A percentile compares a stretch with the other conserved stretches of the same genome.
These are phyloP conservation scores for Etheostoma spectabile DNA, from an alignment of 2,113 vertebrate species.

Conservation along the genomic window DNA sequence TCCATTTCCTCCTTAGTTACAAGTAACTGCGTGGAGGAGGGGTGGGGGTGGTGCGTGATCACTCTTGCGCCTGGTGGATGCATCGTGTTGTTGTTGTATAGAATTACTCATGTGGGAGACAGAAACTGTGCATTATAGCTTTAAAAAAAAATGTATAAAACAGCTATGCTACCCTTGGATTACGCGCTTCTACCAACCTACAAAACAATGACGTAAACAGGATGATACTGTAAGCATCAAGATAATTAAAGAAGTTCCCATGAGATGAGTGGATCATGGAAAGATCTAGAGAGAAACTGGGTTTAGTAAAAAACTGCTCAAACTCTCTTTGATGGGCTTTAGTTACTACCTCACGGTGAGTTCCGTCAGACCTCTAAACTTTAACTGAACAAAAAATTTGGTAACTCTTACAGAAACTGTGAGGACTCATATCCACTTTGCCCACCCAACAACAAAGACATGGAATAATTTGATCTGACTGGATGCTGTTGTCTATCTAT, in stretches of 20 bases:
- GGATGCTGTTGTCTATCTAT: neutral
- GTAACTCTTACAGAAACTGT: constrained; percentile 50
- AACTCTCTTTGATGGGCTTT: constrained; percentile 8
- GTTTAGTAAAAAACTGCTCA: constrained; percentile 2
- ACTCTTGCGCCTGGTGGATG: too few species aligned
- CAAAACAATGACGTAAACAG: neutral
- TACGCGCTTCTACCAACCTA: neutral
- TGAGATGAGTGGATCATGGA: constrained; percentile 22
- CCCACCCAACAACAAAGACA: constrained; percentile 37
- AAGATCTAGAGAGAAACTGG: constrained; percentile 1
- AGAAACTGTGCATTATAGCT: too few species aligned
- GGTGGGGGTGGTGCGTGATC: too few species aligned
- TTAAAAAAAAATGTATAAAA: neutral
- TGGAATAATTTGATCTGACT: constrained; percentile 49
- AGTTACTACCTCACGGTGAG: neutral
- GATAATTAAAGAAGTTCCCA: neutral
- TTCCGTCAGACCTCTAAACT: neutral
- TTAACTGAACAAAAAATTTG: too few species aligned
- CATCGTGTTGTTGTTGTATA: too few species aligned
- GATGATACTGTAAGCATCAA: neutral
- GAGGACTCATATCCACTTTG: constrained; percentile 8
- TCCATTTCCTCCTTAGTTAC: too few species aligned
- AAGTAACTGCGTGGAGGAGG: too few species aligned
- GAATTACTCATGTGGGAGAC: too few species aligned
- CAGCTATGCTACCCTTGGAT: neutral